These are phyloP conservation scores for Choloepus hoffmanni DNA, from an alignment of 2,113 vertebrate species.

Conservation along the genomic window DNA sequence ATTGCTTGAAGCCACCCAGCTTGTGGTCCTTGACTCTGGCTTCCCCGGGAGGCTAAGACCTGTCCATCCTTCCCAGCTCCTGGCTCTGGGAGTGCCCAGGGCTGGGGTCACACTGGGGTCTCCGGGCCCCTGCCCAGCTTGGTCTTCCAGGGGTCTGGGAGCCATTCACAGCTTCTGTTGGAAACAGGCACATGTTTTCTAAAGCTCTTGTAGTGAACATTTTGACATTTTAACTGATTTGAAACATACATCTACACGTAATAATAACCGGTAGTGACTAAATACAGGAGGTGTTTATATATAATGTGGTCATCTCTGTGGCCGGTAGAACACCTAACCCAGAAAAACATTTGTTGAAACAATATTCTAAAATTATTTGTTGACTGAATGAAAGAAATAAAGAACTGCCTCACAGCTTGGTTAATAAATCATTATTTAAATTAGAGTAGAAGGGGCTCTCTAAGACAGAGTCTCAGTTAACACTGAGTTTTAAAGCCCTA, in stretches of 20 bases:
- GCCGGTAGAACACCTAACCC: background rate
- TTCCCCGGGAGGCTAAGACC: too few relatives aligned
- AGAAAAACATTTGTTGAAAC: background rate
- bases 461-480: background rate
- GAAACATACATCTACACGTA: background rate
- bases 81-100: background rate
- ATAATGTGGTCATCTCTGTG: background rate
- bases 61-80: too few relatives aligned
- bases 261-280: background rate
- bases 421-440: conserved; percentile 20
- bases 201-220: background rate
- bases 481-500: background rate
- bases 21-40: too few relatives aligned
- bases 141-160: background rate
- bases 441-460: background rate
- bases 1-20: too few relatives aligned
- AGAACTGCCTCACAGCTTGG: background rate
- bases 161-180: background rate
- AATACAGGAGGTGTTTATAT: background rate
- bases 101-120: fast-evolving
- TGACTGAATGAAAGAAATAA: background rate
- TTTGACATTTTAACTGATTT: background rate
- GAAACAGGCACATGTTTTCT: background rate
- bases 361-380: conserved; percentile 6
- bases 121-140: background rate